phyloP scores from a whole-genome alignment of 2,888 invertebrate species.

The Suillia variegata region DNA sequence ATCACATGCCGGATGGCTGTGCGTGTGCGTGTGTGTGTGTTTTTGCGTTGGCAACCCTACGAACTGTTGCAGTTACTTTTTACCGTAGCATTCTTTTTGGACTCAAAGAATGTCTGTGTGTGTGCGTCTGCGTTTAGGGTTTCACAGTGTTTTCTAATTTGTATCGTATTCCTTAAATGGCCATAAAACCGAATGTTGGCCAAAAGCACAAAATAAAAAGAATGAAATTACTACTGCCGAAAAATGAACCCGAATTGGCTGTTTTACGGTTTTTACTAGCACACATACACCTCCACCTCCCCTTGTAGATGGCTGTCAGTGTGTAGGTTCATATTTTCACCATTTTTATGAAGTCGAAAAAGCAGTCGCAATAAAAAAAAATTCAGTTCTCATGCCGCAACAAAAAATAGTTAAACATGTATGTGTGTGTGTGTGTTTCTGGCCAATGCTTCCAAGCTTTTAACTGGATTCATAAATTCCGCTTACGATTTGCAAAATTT shows the following conservation, averaged over 20 bases:
- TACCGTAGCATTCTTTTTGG: neutral
- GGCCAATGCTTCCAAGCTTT: too few relatives aligned
- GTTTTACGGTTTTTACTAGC: slow-evolving; percentile 1
- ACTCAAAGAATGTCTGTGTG: neutral
- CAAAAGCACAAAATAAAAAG: neutral
- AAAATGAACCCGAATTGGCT: neutral
- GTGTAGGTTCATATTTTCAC: too few relatives aligned
- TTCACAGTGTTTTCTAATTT: neutral
- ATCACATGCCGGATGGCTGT: neutral
- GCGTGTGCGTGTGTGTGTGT: too few relatives aligned
- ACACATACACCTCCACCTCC: neutral
- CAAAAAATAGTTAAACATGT: too few relatives aligned
- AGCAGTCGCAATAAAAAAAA: too few relatives aligned
- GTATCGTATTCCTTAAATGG: neutral
- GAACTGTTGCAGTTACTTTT: neutral
- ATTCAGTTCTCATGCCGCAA: too few relatives aligned
- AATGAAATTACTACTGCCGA: neutral
- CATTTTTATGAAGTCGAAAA: too few relatives aligned
- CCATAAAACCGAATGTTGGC: neutral
- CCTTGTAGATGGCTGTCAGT: neutral
- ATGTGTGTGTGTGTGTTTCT: too few relatives aligned
- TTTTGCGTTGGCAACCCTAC: too few relatives aligned
- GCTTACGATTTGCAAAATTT: too few relatives aligned
- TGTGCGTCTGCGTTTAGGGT: neutral
- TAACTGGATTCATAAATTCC: too few relatives aligned